phyloP scores from a whole-genome alignment of 2,113 vertebrate species.

The Noturus placidus region DNA sequence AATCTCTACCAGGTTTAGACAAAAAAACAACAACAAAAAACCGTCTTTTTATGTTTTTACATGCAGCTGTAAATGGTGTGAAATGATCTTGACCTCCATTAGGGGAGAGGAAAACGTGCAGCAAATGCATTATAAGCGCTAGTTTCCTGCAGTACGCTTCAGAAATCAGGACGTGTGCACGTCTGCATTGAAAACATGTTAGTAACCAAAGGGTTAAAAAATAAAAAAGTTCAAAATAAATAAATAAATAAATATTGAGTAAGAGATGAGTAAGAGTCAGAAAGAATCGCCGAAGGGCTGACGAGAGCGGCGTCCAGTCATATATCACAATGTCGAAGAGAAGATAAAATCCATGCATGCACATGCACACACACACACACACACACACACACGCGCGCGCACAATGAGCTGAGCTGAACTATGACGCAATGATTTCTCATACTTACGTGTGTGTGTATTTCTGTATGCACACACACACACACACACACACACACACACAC shows the following conservation, averaged over 20 bases:
- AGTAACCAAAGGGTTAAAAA: constrained; percentile 33
- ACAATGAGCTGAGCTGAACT: neutral
- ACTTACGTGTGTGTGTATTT: constrained; percentile 25
- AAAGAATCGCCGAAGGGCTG: constrained; percentile 58
- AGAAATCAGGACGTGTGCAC: neutral
- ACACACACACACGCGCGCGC: too few species aligned
- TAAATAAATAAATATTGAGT: constrained; percentile 19
- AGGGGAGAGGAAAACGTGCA: constrained; percentile 10
- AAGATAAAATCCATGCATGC: constrained; percentile 13
- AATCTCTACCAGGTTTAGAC: neutral
- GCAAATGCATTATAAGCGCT: constrained; percentile 22
- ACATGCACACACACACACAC: neutral
- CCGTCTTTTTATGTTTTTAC: neutral
- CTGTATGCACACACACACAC: neutral
- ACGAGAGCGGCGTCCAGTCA: constrained; percentile 49
- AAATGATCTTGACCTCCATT: constrained; percentile 33
- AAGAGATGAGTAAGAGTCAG: constrained; percentile 48
- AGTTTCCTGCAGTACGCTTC: neutral
- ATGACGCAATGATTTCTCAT: constrained; percentile 17
- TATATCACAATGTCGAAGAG: constrained; percentile 62
- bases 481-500: neutral
- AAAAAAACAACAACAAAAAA: constrained; percentile 12
- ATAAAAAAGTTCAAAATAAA: neutral
- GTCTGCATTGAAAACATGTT: constrained; percentile 4
- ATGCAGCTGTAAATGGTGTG: constrained; percentile 23